phyloP scores from a whole-genome alignment of 2,113 vertebrate genomes.

The Tympanuchus pallidicinctus region DNA sequence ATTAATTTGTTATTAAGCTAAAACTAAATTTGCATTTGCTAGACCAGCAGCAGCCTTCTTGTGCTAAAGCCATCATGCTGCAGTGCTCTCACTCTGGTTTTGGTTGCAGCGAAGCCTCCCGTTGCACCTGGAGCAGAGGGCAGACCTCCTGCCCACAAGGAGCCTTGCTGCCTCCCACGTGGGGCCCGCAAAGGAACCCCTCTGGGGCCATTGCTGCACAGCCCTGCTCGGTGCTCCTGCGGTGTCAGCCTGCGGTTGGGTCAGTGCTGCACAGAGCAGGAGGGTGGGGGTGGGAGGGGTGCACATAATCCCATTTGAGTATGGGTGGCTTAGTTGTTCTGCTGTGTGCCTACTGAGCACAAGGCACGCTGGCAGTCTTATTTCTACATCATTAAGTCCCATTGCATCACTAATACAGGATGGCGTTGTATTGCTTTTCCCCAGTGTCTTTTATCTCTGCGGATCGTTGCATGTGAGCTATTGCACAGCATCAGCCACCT shows the following conservation, averaged over 20 bases:
- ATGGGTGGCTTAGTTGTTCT: not conserved
- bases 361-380: not conserved
- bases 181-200: not conserved
- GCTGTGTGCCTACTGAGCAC: not conserved
- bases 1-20: not conserved
- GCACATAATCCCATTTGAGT: not conserved
- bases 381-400: not conserved
- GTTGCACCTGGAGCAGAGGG: not conserved
- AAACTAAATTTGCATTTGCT: not conserved
- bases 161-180: not conserved
- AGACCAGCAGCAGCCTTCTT: not conserved
- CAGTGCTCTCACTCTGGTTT: not conserved
- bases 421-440: not conserved
- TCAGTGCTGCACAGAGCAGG: not conserved
- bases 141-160: not conserved
- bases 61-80: rapidly evolving
- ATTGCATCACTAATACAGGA: not conserved
- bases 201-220: not conserved
- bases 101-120: rapidly evolving
- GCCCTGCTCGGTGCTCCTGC: not conserved
- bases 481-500: not conserved
- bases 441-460: not conserved
- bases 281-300: not conserved
- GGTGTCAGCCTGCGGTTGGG: not conserved
- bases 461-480: not conserved